Base-by-base conservation (phyloP, 2,797 vertebrate species). In the Cryptoblepharus egeriae region DNA sequence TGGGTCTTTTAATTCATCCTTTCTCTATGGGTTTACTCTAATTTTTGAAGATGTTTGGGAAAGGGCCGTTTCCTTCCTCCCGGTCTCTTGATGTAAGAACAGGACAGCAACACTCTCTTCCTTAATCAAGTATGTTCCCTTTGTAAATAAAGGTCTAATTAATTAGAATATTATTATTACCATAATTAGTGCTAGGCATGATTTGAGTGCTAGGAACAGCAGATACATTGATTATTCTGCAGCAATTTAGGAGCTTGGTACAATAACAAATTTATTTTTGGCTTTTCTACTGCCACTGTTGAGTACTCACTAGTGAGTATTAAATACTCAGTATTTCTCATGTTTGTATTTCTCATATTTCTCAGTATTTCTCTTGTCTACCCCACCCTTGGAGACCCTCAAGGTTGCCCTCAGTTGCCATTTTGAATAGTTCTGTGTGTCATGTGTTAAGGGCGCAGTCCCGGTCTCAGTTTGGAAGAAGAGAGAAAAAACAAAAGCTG, bases 11-110 rank as follows among this genome's bases (percentile, higher is more conserved):
- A 0, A 18, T 39, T 57, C 2, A 72, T 83, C 3, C 75, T 30
- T 88, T 28, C 37, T 61, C 18, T 42, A 3, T 30, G 35, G 8
- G 0, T n/a, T 60, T 85, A 24, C 26, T 42, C 75, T 82, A 28
- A 4, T 72, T 28, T 85, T 81, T 79, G 72, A 80, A 80, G 60
- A 45, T 39, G 76, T 79, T 67, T 42, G 60, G 70, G 39, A 65
- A 75, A 58, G 73, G 0, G 75, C 77, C 65, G n/a, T 89, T 89
- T 70, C 70, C 52, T 84, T 1, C 26, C 13, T 1, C 63, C 4
- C 74, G 72, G 4, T 80, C 87, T 87, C 65, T 30, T 60, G 10
- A 77, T 67, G 49, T 26, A 60, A 42, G 1, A 68, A 57, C 9
- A 52, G 22, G 30, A 71, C 16, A 30, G 32, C 26, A 49, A 13